Evolutionary conservation across 2,888 invertebrate species (phyloP), one percentile per base, ranked within the genome.

Genomic region (Zonitis immaculata): DNA sequence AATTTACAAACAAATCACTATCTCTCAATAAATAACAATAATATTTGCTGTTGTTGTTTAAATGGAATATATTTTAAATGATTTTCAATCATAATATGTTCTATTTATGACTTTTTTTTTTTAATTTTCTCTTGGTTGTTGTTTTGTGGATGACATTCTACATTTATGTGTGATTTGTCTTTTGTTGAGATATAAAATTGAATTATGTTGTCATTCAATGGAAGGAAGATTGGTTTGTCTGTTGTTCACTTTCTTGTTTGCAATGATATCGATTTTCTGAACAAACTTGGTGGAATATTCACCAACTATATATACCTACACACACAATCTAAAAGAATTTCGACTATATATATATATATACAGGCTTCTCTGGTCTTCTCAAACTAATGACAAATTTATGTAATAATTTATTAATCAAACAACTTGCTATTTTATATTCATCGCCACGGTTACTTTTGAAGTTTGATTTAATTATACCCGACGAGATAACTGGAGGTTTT

Each of bases 41-140:
- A n/a, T n/a, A n/a, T n/a, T n/a, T n/a, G n/a, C n/a, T 62, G 61
- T 61, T 52, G 59, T 60, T 58, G 49, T 57, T 6, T 3, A 14
- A 14, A 14, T 32, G 12, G 8, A 32, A 32, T 32, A n/a, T 2
- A 14, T 32, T 32, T 14, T n/a, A n/a, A n/a, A n/a, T n/a, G n/a
- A n/a, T n/a, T n/a, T n/a, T n/a, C n/a, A n/a, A 22, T 22, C 22
- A 3, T 22, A 5, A 35, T 35, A 35, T 35, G 6, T 32, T 6
- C 14, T 6, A 2, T 12, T 2, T 16, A 9, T 14, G 16, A 35
- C 16, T 9, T 5, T 3, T 9, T 35, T 5, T 1, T 35, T 35
- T 35, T 8, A 16, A 3, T 35, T 35, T 35, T 8, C 35, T 18
- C 8, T 32, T 32, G 14, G 14, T 18, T 35, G 8, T 35, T 35